Percentiles rank a stretch among this genome's conserved stretches.
Conservation (phyloP, 2,113 vertebrate genomes). For the Bubo bubo region DNA sequence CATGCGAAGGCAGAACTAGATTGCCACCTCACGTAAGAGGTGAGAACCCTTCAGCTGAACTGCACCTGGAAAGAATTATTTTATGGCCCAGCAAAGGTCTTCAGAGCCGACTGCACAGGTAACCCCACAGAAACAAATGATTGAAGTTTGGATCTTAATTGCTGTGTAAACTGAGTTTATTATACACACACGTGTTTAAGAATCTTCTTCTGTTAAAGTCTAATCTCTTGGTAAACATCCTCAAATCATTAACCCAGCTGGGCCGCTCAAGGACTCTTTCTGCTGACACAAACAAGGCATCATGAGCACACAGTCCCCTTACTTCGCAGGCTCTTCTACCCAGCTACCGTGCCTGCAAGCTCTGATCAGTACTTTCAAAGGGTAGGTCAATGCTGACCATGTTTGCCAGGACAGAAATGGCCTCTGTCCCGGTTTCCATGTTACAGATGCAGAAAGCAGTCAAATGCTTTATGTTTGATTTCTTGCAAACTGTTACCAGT, state of each 20-base stretch:
- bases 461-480: neutral
- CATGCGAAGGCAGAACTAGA: neutral
- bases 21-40: neutral
- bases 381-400: neutral
- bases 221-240: neutral
- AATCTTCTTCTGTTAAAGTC: neutral
- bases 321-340: neutral
- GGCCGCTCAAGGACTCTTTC: neutral
- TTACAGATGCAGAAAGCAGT: neutral
- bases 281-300: neutral
- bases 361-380: neutral
- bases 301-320: neutral
- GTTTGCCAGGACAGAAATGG: neutral
- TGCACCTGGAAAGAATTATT: neutral
- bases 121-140: neutral
- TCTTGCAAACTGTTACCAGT: neutral
- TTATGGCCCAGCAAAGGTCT: neutral
- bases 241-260: neutral
- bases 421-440: neutral
- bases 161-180: neutral
- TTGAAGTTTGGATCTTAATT: neutral
- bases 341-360: neutral
- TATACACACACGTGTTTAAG: fast-evolving
- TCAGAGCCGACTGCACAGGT: neutral
- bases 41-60: neutral